Percentiles rank a stretch among this genome's conserved stretches.
These are phyloP conservation scores for Lepus europaeus DNA, from an alignment of 2,113 vertebrate genomes.

Conservation along the genomic window DNA sequence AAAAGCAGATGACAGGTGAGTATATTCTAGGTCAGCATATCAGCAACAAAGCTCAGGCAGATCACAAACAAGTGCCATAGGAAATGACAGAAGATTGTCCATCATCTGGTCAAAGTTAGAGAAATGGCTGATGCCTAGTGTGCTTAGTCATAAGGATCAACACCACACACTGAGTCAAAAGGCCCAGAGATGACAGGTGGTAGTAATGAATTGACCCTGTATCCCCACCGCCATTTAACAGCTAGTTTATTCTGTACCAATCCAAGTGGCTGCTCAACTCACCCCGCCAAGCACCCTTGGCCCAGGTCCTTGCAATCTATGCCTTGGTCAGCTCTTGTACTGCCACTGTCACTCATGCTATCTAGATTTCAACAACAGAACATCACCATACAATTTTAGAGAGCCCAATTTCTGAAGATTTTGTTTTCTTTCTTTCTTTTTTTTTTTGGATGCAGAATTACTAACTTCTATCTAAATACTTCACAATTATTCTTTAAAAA, in stretches of 20 bases:
- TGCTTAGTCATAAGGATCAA: conserved; percentile 46
- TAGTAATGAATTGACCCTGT: conserved; percentile 52
- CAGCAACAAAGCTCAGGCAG: conserved; percentile 29
- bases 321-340: background rate
- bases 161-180: conserved; percentile 50
- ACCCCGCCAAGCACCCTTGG: conserved; percentile 20
- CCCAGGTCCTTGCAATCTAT: conserved; percentile 14
- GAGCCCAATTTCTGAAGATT: background rate
- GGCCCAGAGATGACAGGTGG: conserved; percentile 45
- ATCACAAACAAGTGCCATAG: conserved; percentile 54
- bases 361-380: conserved; percentile 13
- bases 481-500: conserved; percentile 17
- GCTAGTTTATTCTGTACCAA: conserved; percentile 55
- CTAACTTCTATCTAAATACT: conserved; percentile 27
- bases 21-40: conserved; percentile 67
- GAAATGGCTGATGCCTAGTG: conserved; percentile 59
- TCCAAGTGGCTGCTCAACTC: background rate
- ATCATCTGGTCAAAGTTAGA: conserved; percentile 66
- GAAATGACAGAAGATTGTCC: conserved; percentile 74
- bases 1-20: conserved; percentile 68
- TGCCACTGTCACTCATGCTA: background rate
- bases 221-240: conserved; percentile 36
- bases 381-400: conserved; percentile 20
- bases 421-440: background rate
- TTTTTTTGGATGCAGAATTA: background rate